These are phyloP conservation scores for Leptinotarsa juncta DNA, from an alignment of 2,888 invertebrate species.

Conservation along the genomic window DNA sequence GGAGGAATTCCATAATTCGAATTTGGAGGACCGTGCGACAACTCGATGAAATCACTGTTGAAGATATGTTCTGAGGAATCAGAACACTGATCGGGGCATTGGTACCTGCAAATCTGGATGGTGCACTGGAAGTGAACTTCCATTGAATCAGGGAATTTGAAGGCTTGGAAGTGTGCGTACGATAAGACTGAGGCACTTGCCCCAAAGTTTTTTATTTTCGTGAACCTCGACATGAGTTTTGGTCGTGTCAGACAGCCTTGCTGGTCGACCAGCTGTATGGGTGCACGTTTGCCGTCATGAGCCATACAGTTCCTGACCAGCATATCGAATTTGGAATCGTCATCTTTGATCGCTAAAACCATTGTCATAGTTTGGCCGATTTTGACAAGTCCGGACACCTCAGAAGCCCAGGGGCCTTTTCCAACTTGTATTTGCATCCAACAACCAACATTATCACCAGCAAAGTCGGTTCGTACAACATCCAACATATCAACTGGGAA, in stretches of 20 bases:
- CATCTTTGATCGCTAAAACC: constrained; percentile 95
- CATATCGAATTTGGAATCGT: constrained; percentile 96
- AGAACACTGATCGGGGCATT: constrained; percentile 93
- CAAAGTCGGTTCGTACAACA: constrained; percentile 94
- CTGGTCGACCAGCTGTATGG: constrained; percentile 92
- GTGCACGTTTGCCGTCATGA: constrained; percentile 93
- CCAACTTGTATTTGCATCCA: constrained; percentile 99
- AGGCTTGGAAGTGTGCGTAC: constrained; percentile 94
- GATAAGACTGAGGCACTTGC: constrained; percentile 92
- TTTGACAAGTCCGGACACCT: constrained; percentile 93
- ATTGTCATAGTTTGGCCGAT: constrained; percentile 97
- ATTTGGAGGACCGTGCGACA: constrained; percentile 68
- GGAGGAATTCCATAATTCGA: constrained; percentile 76
- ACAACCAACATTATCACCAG: constrained; percentile 94
- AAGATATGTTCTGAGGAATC: constrained; percentile 49
- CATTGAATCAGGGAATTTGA: constrained; percentile 96
- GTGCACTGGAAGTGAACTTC: constrained; percentile 96
- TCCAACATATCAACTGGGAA: constrained; percentile 96
- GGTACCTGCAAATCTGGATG: constrained; percentile 92
- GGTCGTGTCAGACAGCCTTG: constrained; percentile 92
- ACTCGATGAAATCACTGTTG: constrained; percentile 68
- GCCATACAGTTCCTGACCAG: constrained; percentile 93
- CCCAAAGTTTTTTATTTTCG: constrained; percentile 95
- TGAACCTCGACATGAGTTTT: constrained; percentile 92
- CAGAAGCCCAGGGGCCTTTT: constrained; percentile 93